Base-by-base conservation (phyloP, 23 tunicate species). In the Botrylloides violaceus region DNA sequence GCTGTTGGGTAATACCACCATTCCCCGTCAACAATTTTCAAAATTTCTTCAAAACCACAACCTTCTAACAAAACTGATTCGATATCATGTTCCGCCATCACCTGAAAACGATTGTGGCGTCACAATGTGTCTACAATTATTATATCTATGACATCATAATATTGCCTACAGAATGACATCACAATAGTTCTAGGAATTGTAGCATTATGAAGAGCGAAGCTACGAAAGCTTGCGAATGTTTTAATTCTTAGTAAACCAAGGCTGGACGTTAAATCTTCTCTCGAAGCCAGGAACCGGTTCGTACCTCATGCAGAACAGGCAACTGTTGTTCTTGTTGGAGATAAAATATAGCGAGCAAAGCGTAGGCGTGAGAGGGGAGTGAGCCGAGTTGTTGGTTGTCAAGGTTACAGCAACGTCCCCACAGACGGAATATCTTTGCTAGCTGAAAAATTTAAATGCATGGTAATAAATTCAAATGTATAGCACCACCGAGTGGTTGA, bases 311-410 rank as follows among this genome's bases (percentile, higher is more conserved):
- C 55, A 90, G 64, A 39, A 83, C 82, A 6, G 90, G 85, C 0
- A 83, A 24, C 21, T 56, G 61, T 22, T 90, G 66, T 1, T 56
- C 49, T 59, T 50, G 65, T 56, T 90, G 97, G 85, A 90, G 73
- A 73, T 65, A 90, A 66, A 73, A 90, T 7, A 83, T 90, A 38
- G 85, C 57, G 90, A 90, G 82, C 4, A 90, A 33, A 1, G 64
- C 75, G 70, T 77, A 68, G 1, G 84, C 36, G 75, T 90, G 88
- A 22, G 90, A 70, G 3, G 97, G 81, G 27, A 83, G 75, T 0
- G 90, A 78, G 2, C 97, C 97, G 21, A 78, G 78, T n/a, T 79
- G 79, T 65, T 90, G 97, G 22, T 47, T 36, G 36, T 90, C 97
- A 50, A 90, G 58, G 70, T 53, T 47, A 66, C 97, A 90, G 79